Evolutionary conservation across 2,113 vertebrate genomes (phyloP), one percentile per base, ranked within the genome.

Genomic region (Pavo muticus): DNA sequence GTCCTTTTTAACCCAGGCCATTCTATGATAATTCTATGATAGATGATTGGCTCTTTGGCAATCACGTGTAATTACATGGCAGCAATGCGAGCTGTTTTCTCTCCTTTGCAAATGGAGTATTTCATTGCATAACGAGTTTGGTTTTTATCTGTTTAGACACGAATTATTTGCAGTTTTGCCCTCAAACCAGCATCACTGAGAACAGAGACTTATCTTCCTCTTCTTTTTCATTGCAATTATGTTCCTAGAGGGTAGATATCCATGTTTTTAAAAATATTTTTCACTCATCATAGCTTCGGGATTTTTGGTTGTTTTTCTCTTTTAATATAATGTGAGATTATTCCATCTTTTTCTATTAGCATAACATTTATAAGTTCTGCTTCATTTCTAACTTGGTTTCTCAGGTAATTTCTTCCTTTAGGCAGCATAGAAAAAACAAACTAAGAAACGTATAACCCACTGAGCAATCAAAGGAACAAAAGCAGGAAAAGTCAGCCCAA

Each of bases 281-380:
- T 82, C 44, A 48, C 57, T 89, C 81, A 37, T 93, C 81, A 69
- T 7, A 91, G 88, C 93, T 91, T 59, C 75, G 84, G 83, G 90
- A 88, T 91, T 95, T 91, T 67, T 29, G 44, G 47, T 64, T 93
- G 91, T 84, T 97, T 95, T 95, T 70, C 64, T 88, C 70, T 89
- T 85, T 72, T 85, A 94, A 74, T 68, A 95, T 64, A 90, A 86
- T 37, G 65, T 75, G 44, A 78, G 85, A 91, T 96, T 93, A 87
- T 94, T 91, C 85, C 83, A 84, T 72, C 57, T 81, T 90, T 95
- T 94, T 85, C 91, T 94, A 93, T 94, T 94, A 95, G 88, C 94
- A 90, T 94, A 96, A 94, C 88, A 87, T 96, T 84, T 86, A 4
- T 71, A 90, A 93, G 80, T 90, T 90, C 80, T 91, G 80, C 82